Evolutionary conservation across 1,140 invertebrate species (phyloP).

Genomic region (Marisa cornuarietis): DNA sequence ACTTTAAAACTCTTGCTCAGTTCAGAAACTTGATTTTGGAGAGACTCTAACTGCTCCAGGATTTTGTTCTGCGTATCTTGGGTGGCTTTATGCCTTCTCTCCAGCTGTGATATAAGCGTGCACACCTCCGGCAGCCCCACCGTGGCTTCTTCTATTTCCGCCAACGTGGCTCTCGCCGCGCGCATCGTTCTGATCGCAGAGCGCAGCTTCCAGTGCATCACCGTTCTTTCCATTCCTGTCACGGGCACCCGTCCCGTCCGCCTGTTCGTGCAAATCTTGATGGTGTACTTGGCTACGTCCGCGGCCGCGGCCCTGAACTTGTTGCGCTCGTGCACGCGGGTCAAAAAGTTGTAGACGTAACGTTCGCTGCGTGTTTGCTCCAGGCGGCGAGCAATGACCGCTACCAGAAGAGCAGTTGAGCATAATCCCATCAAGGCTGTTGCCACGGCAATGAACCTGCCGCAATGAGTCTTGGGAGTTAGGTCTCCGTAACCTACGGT

Average conservation of each 20-base stretch:
- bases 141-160: slow-evolving; percentile 25
- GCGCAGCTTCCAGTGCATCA: slow-evolving; percentile 25
- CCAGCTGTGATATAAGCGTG: slow-evolving; percentile 11
- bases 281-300: slow-evolving; percentile 57
- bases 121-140: slow-evolving; percentile 36
- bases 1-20: not conserved
- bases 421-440: slow-evolving; percentile 65
- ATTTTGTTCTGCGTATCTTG: slow-evolving; percentile 3
- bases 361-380: slow-evolving; percentile 63
- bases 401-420: slow-evolving; percentile 64
- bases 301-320: slow-evolving; percentile 60
- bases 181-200: slow-evolving; percentile 30
- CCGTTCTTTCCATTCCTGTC: slow-evolving; percentile 13
- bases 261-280: slow-evolving; percentile 40
- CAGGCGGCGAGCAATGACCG: slow-evolving; percentile 62
- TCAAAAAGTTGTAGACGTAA: slow-evolving; percentile 65
- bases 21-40: slow-evolving; percentile 3
- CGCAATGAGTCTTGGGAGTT: slow-evolving; percentile 62
- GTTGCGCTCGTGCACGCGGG: slow-evolving; percentile 61
- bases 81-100: not conserved
- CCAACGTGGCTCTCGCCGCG: slow-evolving; percentile 14
- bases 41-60: not conserved
- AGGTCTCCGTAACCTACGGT: slow-evolving; percentile 64
- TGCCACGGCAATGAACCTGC: slow-evolving; percentile 61
- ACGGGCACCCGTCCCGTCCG: slow-evolving; percentile 5